Evolutionary conservation across 2,888 invertebrate species (phyloP), one percentile per base, ranked within the genome.

Genomic region (Sarcophaga caerulescens): DNA sequence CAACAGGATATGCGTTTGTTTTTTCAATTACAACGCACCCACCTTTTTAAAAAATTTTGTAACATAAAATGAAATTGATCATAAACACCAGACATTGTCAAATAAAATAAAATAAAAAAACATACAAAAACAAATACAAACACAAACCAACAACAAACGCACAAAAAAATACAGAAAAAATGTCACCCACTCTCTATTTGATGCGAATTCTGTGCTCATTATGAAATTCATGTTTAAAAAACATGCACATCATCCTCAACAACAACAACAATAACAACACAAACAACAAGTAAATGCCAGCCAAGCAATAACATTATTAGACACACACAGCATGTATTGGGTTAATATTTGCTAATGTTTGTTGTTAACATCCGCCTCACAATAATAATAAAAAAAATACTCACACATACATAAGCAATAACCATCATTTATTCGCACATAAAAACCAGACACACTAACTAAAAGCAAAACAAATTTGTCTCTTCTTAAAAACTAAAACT

Each of bases 291-390:
- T 10, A 35, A 35, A 35, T 35, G 35, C 35, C 35, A 35, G 35
- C 35, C 35, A 35, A 35, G 35, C 35, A 35, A 35, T 66, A 78
- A 65, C 66, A 81, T 63, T 57, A 52, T 52, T 70, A 70, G 47
- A n/a, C 63, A 78, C 44, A 79, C 73, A 80, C 88, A 89, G 78
- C 35, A 35, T 35, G 65, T 35, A 65, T 12, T 35, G 35, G 35
- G 35, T 35, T 35, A 35, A 35, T 35, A 35, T 35, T 35, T 35
- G 35, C 10, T 65, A 69, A 62, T 74, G 74, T 84, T 83, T 83
- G 83, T 81, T 84, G 84, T 84, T 81, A 84, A 90, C 90, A 90
- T 90, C 90, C 90, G 90, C 90, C 90, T 91, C 88, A 90, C 89
- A 77, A 87, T 35, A 35, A 35, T 35, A 35, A 35, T 57, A 77